Percentiles rank a stretch among this genome's conserved stretches.
phyloP scores from a whole-genome alignment of 2,113 vertebrate species.

The Orycteropus afer region DNA sequence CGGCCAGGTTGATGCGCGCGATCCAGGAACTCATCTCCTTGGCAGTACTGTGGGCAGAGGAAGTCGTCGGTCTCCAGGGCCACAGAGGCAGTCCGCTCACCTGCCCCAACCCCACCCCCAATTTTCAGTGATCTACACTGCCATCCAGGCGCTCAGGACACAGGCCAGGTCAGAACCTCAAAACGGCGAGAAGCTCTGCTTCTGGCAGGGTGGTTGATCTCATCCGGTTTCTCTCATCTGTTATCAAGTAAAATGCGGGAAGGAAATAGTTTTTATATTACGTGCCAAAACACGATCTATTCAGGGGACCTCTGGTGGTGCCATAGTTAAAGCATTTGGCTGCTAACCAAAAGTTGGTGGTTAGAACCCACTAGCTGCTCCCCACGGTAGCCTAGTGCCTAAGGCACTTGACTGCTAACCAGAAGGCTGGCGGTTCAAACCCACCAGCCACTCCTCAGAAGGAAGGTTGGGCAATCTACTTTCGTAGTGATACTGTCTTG shows the following conservation, averaged over 20 bases:
- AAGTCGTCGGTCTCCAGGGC: not conserved
- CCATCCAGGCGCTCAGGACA: not conserved
- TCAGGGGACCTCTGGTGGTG: no score
- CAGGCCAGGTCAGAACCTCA: not conserved
- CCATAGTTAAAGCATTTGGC: no score
- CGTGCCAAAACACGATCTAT: not conserved
- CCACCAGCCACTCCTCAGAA: no score
- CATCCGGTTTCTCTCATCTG: not conserved
- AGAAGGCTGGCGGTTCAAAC: no score
- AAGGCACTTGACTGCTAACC: no score
- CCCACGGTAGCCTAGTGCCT: no score
- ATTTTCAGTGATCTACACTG: not conserved
- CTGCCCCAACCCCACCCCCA: rapidly evolving
- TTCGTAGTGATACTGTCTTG: no score
- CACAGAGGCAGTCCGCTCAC: rapidly evolving
- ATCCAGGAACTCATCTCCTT: conserved; percentile 96
- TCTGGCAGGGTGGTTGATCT: not conserved
- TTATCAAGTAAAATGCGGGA: not conserved
- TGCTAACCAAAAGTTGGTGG: no score
- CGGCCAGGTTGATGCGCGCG: conserved; percentile 91
- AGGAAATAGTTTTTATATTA: not conserved
- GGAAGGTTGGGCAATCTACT: no score
- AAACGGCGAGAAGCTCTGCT: not conserved
- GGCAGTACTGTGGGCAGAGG: conserved; percentile 83
- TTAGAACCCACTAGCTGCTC: no score